Base-by-base conservation (phyloP, 2,797 vertebrate species). In the Typhlichthys subterraneus region DNA sequence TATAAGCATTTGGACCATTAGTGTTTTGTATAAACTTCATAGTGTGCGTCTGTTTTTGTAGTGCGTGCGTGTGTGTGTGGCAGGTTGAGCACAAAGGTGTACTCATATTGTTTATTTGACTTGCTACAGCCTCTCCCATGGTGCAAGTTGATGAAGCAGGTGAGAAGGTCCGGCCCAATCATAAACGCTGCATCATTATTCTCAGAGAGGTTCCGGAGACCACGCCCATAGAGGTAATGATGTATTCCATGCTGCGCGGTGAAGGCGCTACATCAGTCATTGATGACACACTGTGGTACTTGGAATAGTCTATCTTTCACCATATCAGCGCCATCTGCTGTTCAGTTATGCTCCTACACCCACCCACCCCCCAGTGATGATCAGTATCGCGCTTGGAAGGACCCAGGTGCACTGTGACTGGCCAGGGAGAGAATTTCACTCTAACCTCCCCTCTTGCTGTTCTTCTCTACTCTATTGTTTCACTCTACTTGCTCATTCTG, bases 181-280 rank as follows among this genome's bases (percentile, higher is more conserved):
- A 99, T 89, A 99, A 98, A 54, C 93, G 98, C 63, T 99, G 97
- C 70, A 98, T 99, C 70, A 95, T 99, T 75, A 99, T 99, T 78
- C 91, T 99, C 72, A 93, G 98, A 68, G 98, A 99, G 87, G 96
- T 99, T 79, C 95, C 97, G 0, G 97, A 99, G 76, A 96, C 95
- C 0, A 99, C 97, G 0, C 98, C 98, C 42, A 89, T 98, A 67
- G 95, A 97, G 95, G 98, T 99, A 91, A 89, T 63, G 8, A 54
- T 9, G 46, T 6, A 23, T 19, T 12, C 2, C 1, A 15, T 9
- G 10, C 10, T 50, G 31, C 3, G 49, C 38, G 29, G 2, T n/a
- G 4, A 23, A 1, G 11, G 52, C n/a, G 47, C 1, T 62, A 13
- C 4, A 12, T 12, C n/a, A 38, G 33, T 38, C 33, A 8, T 38